Evolutionary conservation across 2,113 vertebrate genomes (phyloP), one percentile per base, ranked within the genome.

Genomic region (Phaethornis superciliosus): DNA sequence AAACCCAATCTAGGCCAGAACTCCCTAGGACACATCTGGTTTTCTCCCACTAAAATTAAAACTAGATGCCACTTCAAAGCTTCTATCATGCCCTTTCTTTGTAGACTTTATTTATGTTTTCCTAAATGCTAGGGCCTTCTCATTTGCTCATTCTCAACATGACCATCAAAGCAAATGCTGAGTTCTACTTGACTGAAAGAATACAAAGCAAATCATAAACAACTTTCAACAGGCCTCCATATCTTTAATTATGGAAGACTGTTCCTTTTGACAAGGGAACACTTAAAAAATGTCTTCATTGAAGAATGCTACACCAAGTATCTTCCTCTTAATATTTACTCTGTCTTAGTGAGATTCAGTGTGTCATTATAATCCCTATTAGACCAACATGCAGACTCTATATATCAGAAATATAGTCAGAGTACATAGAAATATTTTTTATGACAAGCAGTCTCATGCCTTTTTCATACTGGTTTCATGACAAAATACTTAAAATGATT

Each of bases 51-150:
- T 89, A 54, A 81, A 92, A 95, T 84, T 65, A 89, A 79, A 96
- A 79, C 67, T 94, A 56, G 76, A 91, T 30, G 35, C 94, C 90
- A 95, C 96, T 95, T 97, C 94, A 96, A 95, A 95, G 93, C 64
- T 46, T 75, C 76, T 37, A 56, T 64, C 24, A 23, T 67, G 68
- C 21, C 68, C 76, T 70, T 64, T 67, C 70, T 93, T 80, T 77
- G 70, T 24, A 77, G 64, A 40, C 71, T 81, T 94, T 93, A 93
- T 92, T 93, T 93, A 86, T 81, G 69, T 21, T 80, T 69, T 72
- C 67, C 55, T 55, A 63, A 64, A 88, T 11, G 49, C 72, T 70
- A 77, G 37, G n/a, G 58, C 21, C 83, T 82, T 88, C 75, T 95
- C 85, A 88, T 96, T 83, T 92, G 81, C 63, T 91, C 59, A 22